Percentiles rank a stretch among this genome's conserved stretches.
Evolutionary conservation across 2,888 invertebrate genomes (phyloP).

Genomic region (Ptychoptera albimana): DNA sequence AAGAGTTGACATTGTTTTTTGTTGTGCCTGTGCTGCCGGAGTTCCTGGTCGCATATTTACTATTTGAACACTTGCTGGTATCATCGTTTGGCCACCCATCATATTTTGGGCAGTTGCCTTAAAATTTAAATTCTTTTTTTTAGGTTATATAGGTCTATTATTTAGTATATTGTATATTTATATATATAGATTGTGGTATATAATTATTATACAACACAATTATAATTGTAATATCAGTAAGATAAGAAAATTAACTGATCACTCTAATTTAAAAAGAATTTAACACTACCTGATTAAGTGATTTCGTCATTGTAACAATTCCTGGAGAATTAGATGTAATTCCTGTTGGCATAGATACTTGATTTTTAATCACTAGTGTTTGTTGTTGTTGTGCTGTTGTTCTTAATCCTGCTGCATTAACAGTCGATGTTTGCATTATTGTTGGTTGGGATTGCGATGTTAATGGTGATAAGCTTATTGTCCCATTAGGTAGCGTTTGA

Average conservation of each 20-base stretch:
- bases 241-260: too few relatives aligned
- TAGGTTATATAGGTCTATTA: neutral
- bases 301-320: constrained; percentile 47
- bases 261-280: neutral
- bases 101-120: constrained; percentile 27
- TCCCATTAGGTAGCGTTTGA: constrained; percentile 53
- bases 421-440: constrained; percentile 16
- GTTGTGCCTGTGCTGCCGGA: constrained; percentile 45
- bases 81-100: constrained; percentile 43
- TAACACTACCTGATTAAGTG: constrained; percentile 28
- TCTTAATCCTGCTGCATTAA: constrained; percentile 4
- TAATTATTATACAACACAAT: too few relatives aligned
- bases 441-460: constrained; percentile 14
- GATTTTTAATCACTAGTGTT: constrained; percentile 33
- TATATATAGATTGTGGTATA: too few relatives aligned
- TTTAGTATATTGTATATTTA: neutral
- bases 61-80: constrained; percentile 67
- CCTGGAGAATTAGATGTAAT: constrained; percentile 40
- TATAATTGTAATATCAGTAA: too few relatives aligned
- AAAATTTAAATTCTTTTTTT: neutral
- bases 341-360: constrained; percentile 36
- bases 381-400: constrained; percentile 21
- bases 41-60: constrained; percentile 67
- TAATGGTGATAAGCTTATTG: constrained; percentile 41
- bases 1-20: constrained; percentile 62